Evolutionary conservation across 2,888 invertebrate genomes (phyloP), one percentile per base, ranked within the genome.

Genomic region (Sisyra terminalis): DNA sequence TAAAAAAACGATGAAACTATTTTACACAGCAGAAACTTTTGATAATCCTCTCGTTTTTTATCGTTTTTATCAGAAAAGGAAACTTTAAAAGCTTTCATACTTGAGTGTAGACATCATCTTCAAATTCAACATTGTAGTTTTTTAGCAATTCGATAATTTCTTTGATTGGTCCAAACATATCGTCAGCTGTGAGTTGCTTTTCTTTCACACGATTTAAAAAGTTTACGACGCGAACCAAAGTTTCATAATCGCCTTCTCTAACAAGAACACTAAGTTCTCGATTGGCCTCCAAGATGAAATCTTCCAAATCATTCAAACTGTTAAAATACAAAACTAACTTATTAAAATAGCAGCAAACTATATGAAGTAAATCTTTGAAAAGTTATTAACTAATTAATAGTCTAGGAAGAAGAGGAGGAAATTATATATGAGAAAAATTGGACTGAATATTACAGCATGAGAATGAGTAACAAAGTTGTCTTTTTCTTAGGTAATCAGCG

Each of bases 141-240:
- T 79, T 80, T 8, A 94, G 69, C 8, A 93, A 67, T 46, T 88
- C 81, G 39, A 93, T 87, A 35, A 85, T 87, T 51, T 86, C 81
- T 47, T 82, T 77, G 1, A 93, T 64, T 0, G 92, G 90, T 24
- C 85, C 87, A 57, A 94, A 94, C 85, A 92, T 88, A 32, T 70
- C 73, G 51, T 92, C 90, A 1, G 90, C 90, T 24, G 74, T 67
- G 31, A 71, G 66, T 50, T 82, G 82, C 11, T 79, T 70, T 47
- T 93, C 92, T 51, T 81, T 75, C n/a, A 82, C 76, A 52, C 71
- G 67, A 48, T 76, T 75, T 32, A 96, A 65, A 49, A 85, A 81
- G 9, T 81, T 76, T 75, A 96, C 88, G 32, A 90, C 80, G 42
- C 73, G 70, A 2, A 94, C 67, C 2, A 96, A 66, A 1, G 79